Percentiles rank a stretch among this genome's conserved stretches.
Evolutionary conservation across 2,797 vertebrate species (phyloP).

Genomic region (Chaenodraco wilsoni): DNA sequence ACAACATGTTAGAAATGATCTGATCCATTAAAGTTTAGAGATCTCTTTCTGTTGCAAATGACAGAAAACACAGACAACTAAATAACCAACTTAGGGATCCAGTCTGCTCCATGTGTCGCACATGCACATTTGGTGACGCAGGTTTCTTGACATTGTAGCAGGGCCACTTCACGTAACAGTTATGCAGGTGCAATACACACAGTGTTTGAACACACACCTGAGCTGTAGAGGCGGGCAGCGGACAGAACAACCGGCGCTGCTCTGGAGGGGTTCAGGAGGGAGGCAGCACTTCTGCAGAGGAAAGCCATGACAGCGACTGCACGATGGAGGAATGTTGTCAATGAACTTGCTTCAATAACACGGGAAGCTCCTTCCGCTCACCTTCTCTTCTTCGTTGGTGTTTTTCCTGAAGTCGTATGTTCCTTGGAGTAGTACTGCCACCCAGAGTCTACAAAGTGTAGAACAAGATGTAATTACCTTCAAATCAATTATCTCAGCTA

Average conservation of each 20-base stretch:
- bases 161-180: too few species aligned
- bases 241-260: constrained; percentile 54
- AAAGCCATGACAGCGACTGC: constrained; percentile 66
- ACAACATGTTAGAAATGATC: not conserved
- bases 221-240: constrained; percentile 73
- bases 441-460: constrained; percentile 24
- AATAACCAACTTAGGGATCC: not conserved
- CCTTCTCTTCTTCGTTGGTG: constrained; percentile 47
- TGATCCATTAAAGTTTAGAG: not conserved
- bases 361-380: not conserved
- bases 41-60: not conserved
- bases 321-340: not conserved
- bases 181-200: too few species aligned
- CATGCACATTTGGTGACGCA: constrained; percentile 37
- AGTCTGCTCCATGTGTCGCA: constrained; percentile 23
- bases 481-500: too few species aligned
- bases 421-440: constrained; percentile 11
- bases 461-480: not conserved
- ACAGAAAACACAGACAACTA: not conserved
- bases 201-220: constrained; percentile 72
- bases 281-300: constrained; percentile 73
- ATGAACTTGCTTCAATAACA: not conserved
- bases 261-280: constrained; percentile 65
- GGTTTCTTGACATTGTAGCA: constrained; percentile 60
- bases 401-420: not conserved